A percentile compares a stretch with the other conserved stretches of the same genome.
Evolutionary conservation across 2,888 invertebrate species (phyloP).

Genomic region (Proisotoma minuta): DNA sequence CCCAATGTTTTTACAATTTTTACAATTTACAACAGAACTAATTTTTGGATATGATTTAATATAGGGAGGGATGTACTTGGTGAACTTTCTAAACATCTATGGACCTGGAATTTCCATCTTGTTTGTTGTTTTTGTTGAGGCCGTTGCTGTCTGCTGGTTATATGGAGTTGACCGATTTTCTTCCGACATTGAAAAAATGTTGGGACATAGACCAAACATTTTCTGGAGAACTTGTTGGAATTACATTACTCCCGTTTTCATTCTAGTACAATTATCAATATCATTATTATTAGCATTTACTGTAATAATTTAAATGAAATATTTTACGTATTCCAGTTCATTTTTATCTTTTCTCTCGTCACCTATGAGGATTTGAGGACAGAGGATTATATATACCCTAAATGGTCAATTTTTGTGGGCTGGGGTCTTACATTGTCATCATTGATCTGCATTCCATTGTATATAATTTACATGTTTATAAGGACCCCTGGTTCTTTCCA

Average conservation of each 20-base stretch:
- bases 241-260: constrained; percentile 77
- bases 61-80: constrained; percentile 81
- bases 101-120: constrained; percentile 81
- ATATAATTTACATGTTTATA: constrained; percentile 71
- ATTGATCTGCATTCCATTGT: constrained; percentile 76
- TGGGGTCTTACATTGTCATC: constrained; percentile 80
- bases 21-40: background rate
- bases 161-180: constrained; percentile 80
- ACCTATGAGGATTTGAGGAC: constrained; percentile 72
- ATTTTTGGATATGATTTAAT: constrained; percentile 18
- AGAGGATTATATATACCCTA: constrained; percentile 65
- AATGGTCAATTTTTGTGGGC: constrained; percentile 75
- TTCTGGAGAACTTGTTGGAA: constrained; percentile 84
- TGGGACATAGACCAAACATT: constrained; percentile 69
- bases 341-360: constrained; percentile 77
- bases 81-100: constrained; percentile 79
- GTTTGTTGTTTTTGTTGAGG: constrained; percentile 86
- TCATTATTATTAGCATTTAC: background rate
- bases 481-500: constrained; percentile 62
- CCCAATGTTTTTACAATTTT: background rate
- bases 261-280: constrained; percentile 53
- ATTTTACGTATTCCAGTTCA: constrained; percentile 57
- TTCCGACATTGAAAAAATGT: constrained; percentile 74
- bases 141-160: constrained; percentile 83
- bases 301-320: constrained; percentile 3